Evolutionary conservation across 2,797 vertebrate genomes (phyloP), one percentile per base, ranked within the genome.

Genomic region (Aldrovandia affinis): DNA sequence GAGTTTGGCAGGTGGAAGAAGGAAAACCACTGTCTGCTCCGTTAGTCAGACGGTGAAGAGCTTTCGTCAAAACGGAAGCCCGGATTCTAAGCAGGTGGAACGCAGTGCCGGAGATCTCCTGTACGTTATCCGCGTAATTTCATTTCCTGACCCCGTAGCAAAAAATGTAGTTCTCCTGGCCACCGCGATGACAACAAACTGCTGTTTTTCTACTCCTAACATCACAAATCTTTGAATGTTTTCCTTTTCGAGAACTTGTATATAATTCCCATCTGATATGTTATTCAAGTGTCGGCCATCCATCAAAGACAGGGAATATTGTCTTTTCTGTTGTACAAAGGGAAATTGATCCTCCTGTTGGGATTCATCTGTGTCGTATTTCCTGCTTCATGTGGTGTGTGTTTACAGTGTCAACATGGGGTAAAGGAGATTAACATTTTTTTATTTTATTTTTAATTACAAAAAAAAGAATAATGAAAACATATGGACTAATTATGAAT

Each of bases 371-470:
- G 88, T 88, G 87, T 85, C 87, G 83, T 25, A 84, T 87, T 79
- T 93, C 89, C 86, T 85, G 91, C 85, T 88, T 86, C 87, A 90
- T 91, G 88, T 91, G 90, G 89, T 81, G 89, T 90, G 87, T 85
- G 82, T 83, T 70, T 75, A 42, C 42, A 75, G 20, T 75, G 70
- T 39, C 70, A 47, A 75, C 36, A 75, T 75, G 70, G 42, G n/a
- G 84, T 88, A 86, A 81, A 44, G 6, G 59, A 63, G 68, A 70
- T 70, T 30, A 33, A 70, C 36, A 36, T 33, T 70, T 70, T n/a
- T n/a, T n/a, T n/a, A n/a, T n/a, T n/a, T n/a, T n/a, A n/a, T n/a
- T n/a, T n/a, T n/a, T n/a, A n/a, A 65, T 2, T 3, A 5, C 6
- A 61, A 78, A 7, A 39, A 77, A 2, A 44, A 44, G 7, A 73